phyloP scores from a whole-genome alignment of 2,888 invertebrate species.

The Dynastes hyllus region DNA sequence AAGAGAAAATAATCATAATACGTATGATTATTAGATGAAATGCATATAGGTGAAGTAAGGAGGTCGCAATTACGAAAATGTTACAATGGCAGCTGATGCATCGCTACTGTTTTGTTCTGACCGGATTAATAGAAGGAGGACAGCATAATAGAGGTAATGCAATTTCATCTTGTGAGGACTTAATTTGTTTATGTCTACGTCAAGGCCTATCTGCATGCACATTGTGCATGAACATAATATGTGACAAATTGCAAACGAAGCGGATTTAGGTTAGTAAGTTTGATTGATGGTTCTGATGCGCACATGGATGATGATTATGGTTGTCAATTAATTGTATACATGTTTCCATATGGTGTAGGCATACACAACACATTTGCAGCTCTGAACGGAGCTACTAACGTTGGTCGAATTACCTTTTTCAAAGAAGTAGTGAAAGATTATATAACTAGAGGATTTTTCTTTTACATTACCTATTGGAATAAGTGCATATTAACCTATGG shows the following conservation, averaged over 20 bases:
- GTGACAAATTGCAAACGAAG: constrained; percentile 36
- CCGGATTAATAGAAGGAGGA: not conserved
- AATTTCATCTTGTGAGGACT: not conserved
- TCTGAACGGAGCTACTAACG: too few species aligned
- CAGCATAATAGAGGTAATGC: constrained; percentile 8
- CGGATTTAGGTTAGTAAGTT: constrained; percentile 15
- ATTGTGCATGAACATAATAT: constrained; percentile 5
- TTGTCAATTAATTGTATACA: too few species aligned
- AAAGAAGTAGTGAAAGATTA: too few species aligned
- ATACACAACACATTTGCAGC: too few species aligned
- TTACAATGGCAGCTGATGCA: not conserved
- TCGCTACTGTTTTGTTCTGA: constrained; percentile 8
- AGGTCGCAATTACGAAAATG: not conserved
- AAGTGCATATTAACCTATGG: too few species aligned
- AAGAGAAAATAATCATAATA: not conserved
- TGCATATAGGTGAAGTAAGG: not conserved
- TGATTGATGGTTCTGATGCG: constrained; percentile 1
- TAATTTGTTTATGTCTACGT: constrained; percentile 17
- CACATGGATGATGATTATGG: too few species aligned
- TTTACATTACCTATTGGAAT: too few species aligned
- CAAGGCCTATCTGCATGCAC: not conserved
- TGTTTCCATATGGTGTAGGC: too few species aligned
- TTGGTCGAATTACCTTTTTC: too few species aligned
- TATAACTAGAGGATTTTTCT: too few species aligned
- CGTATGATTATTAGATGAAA: not conserved